Conservation (phyloP, 1,140 invertebrate genomes). For the Anoplolepis gracilipes region DNA sequence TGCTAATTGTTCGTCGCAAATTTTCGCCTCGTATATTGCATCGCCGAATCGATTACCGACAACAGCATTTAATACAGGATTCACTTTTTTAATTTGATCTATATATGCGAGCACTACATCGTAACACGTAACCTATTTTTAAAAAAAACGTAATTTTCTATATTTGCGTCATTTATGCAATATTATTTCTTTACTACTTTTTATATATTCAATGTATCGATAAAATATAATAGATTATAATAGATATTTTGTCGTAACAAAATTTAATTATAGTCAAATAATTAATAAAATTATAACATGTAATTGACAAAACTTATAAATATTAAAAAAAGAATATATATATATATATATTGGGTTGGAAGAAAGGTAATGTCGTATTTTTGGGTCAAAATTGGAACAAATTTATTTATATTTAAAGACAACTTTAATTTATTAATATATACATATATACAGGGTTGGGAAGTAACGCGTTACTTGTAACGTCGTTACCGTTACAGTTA, state of each 20-base stretch:
- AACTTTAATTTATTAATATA: too few relatives aligned
- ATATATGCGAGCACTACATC: conserved; percentile 89
- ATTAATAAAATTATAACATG: background rate
- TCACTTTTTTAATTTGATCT: conserved; percentile 89
- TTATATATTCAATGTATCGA: background rate
- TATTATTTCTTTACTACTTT: background rate
- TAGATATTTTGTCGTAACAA: background rate
- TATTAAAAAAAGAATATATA: background rate
- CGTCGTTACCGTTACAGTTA: too few relatives aligned
- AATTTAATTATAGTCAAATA: background rate
- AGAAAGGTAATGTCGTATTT: too few relatives aligned
- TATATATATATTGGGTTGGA: too few relatives aligned
- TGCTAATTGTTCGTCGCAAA: conserved; percentile 87
- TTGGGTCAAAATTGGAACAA: too few relatives aligned
- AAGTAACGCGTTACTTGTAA: too few relatives aligned
- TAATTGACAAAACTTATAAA: background rate
- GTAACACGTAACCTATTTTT: conserved; percentile 87
- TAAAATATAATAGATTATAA: background rate
- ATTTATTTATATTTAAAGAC: too few relatives aligned
- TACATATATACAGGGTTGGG: too few relatives aligned
- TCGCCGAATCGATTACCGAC: conserved; percentile 90
- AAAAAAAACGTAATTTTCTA: background rate
- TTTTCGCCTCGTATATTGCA: conserved; percentile 90
- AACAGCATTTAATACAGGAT: conserved; percentile 91
- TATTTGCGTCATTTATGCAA: background rate